These are phyloP conservation scores for Hyla sarda DNA, from an alignment of 2,113 vertebrate species.

Conservation along the genomic window DNA sequence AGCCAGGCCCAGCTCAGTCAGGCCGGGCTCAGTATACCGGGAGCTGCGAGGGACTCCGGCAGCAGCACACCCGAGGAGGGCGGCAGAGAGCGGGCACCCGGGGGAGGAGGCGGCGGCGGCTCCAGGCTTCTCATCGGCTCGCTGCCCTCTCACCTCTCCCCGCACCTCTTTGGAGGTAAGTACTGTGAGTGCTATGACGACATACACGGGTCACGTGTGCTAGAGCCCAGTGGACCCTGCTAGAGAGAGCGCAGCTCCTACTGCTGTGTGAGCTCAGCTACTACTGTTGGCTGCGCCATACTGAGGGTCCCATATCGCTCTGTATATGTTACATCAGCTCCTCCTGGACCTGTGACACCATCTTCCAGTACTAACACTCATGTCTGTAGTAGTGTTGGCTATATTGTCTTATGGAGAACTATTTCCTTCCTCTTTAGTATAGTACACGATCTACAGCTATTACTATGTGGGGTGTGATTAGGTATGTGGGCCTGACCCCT, in stretches of 20 bases:
- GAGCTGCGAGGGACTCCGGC: constrained; percentile 83
- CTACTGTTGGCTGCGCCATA: too few relatives aligned
- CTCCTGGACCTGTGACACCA: too few relatives aligned
- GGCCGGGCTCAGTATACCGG: constrained; percentile 78
- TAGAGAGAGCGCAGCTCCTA: not conserved
- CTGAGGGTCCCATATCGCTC: too few relatives aligned
- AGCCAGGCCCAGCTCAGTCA: constrained; percentile 68
- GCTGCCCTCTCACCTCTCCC: constrained; percentile 90
- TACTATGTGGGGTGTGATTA: too few relatives aligned
- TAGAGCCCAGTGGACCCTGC: not conserved
- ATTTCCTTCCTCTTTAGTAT: too few relatives aligned
- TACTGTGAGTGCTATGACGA: constrained; percentile 16
- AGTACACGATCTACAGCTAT: too few relatives aligned
- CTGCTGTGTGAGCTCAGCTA: not conserved
- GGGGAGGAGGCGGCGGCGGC: constrained; percentile 70
- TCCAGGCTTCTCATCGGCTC: constrained; percentile 89
- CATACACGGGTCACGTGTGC: not conserved
- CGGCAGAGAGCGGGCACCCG: constrained; percentile 65
- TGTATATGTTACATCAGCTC: too few relatives aligned
- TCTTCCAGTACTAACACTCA: too few relatives aligned
- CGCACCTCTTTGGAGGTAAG: constrained; percentile 93
- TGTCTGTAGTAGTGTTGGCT: too few relatives aligned
- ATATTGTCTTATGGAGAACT: too few relatives aligned
- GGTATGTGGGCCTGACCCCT: too few relatives aligned
- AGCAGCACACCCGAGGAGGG: constrained; percentile 87